Evolutionary conservation across 2,888 invertebrate species (phyloP).

Genomic region (Hypena proboscidalis): DNA sequence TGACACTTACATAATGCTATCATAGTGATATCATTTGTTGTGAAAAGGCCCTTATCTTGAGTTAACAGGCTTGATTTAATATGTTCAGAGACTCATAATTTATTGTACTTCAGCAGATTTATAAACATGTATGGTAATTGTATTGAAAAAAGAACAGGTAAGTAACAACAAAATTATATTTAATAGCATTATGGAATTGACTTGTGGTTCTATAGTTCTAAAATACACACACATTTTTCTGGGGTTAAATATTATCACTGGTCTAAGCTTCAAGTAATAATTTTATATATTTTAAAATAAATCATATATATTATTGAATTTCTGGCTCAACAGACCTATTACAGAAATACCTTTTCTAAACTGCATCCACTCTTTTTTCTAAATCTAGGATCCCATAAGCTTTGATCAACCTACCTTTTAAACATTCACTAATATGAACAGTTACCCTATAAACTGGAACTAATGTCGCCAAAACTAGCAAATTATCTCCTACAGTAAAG

Average conservation of each 20-base stretch:
- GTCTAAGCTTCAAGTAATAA: constrained; percentile 2
- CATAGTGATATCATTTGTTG: no score
- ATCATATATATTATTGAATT: not conserved
- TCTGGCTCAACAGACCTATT: not conserved
- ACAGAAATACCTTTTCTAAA: not conserved
- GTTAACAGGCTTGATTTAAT: no score
- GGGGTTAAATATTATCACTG: constrained; percentile 34
- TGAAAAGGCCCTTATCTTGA: no score
- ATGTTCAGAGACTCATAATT: no score
- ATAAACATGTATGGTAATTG: no score
- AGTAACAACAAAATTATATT: no score
- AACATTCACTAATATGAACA: constrained; percentile 20
- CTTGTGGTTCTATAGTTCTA: not conserved
- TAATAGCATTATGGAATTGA: not conserved
- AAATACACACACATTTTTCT: constrained; percentile 3
- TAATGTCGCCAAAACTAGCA: constrained; percentile 14
- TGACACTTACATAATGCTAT: no score
- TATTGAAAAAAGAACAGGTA: no score
- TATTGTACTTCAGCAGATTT: no score
- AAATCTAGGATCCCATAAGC: constrained; percentile 12
- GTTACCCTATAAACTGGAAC: constrained; percentile 23
- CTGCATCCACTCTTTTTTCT: constrained; percentile 3
- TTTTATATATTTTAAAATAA: not conserved
- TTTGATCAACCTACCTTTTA: constrained; percentile 10
- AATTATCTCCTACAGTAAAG: constrained; percentile 13